These are phyloP conservation scores for Pristis pectinata DNA, from an alignment of 2,797 vertebrate genomes.

Conservation along the genomic window DNA sequence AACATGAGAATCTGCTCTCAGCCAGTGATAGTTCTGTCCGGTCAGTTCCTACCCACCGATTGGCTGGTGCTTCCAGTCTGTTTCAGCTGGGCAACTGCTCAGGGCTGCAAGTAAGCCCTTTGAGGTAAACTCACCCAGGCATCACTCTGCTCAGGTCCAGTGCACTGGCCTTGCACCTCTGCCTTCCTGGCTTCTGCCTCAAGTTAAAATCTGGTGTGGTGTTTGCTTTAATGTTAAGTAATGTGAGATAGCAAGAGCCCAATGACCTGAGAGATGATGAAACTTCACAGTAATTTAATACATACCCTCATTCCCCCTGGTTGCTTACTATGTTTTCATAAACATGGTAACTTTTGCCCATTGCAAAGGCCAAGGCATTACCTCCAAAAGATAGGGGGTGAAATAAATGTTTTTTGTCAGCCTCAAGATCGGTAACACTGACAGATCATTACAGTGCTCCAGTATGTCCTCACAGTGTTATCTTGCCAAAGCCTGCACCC, in stretches of 20 bases:
- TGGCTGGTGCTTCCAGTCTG: neutral
- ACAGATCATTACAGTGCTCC: neutral
- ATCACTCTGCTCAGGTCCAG: neutral
- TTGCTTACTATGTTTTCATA: neutral
- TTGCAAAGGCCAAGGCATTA: no score
- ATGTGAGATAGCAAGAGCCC: neutral
- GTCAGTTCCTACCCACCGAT: neutral
- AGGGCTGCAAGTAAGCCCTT: neutral
- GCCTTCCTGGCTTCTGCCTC: neutral
- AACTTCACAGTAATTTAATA: neutral
- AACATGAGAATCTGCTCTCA: neutral
- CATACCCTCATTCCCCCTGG: neutral
- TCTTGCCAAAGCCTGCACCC: no score
- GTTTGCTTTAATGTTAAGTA: neutral
- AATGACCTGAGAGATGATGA: neutral
- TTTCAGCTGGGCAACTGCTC: neutral
- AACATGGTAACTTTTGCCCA: neutral
- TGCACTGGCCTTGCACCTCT: no score
- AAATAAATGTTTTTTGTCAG: neutral
- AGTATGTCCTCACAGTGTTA: neutral
- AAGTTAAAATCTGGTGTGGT: neutral
- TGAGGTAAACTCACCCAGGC: neutral
- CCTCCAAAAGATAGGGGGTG: neutral
- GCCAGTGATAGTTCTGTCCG: neutral
- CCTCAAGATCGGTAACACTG: neutral